Evolutionary conservation across 1,140 invertebrate species (phyloP).

Genomic region (Scylla paramamosain): DNA sequence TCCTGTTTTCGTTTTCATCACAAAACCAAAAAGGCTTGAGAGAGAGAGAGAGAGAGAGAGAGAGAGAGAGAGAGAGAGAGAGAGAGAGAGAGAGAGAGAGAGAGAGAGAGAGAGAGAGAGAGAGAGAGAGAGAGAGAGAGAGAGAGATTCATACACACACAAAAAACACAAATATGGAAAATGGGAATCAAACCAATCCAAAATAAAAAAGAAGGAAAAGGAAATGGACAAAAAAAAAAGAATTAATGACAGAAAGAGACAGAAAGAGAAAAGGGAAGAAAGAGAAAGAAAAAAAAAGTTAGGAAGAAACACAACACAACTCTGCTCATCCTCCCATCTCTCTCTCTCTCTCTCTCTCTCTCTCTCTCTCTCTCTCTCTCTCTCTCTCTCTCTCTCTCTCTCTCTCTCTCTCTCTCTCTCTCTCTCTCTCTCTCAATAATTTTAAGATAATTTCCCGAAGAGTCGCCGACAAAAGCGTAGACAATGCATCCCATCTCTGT

Average conservation of each 20-base stretch:
- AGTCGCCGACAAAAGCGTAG: constrained; percentile 64
- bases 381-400: constrained; percentile 31
- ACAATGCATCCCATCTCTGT: constrained; percentile 71
- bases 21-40: no score
- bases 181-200: not conserved
- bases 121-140: no score
- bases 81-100: no score
- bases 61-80: no score
- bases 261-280: not conserved
- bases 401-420: constrained; percentile 29
- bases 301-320: not conserved
- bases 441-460: constrained; percentile 68
- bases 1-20: no score
- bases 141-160: no score
- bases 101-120: no score
- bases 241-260: constrained; percentile 13
- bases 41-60: no score
- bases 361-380: not conserved
- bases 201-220: not conserved
- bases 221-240: no score
- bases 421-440: constrained; percentile 33
- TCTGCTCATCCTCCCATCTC: no score
- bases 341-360: not conserved
- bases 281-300: not conserved
- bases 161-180: not conserved